phyloP scores from a whole-genome alignment of 2,113 vertebrate species.

The Plecotus auritus region DNA sequence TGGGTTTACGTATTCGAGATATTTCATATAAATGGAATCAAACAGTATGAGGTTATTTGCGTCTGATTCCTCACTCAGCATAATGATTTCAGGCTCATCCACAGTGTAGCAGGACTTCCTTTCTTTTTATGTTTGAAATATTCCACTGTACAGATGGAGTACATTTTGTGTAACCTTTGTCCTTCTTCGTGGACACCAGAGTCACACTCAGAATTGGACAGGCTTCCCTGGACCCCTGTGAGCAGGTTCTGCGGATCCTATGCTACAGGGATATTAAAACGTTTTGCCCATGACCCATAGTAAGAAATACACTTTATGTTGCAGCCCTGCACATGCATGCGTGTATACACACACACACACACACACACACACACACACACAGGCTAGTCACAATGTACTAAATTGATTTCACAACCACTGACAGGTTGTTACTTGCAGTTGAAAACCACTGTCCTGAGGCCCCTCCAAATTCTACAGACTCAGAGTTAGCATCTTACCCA shows the following conservation, averaged over 20 bases:
- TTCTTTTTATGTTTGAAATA: not conserved
- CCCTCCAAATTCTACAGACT: not conserved
- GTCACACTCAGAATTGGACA: not conserved
- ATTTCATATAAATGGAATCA: not conserved
- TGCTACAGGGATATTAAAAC: not conserved
- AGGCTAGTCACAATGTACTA: not conserved
- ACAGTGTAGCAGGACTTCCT: not conserved
- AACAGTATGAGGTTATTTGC: not conserved
- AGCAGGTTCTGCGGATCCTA: not conserved
- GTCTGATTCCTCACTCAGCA: not conserved
- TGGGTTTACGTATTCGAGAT: not conserved
- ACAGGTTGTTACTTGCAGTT: not conserved
- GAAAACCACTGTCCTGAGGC: not conserved
- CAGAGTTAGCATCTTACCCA: not conserved
- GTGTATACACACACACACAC: not conserved
- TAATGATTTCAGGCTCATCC: not conserved
- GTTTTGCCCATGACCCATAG: not conserved
- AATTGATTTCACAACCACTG: not conserved
- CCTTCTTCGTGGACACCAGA: not conserved
- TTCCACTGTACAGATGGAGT: not conserved
- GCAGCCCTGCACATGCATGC: not conserved
- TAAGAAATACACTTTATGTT: not conserved
- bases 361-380: not conserved
- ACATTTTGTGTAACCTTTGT: not conserved
- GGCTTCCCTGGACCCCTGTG: not conserved